Evolutionary conservation across 2,888 invertebrate species (phyloP).

Genomic region (Phortica magna): DNA sequence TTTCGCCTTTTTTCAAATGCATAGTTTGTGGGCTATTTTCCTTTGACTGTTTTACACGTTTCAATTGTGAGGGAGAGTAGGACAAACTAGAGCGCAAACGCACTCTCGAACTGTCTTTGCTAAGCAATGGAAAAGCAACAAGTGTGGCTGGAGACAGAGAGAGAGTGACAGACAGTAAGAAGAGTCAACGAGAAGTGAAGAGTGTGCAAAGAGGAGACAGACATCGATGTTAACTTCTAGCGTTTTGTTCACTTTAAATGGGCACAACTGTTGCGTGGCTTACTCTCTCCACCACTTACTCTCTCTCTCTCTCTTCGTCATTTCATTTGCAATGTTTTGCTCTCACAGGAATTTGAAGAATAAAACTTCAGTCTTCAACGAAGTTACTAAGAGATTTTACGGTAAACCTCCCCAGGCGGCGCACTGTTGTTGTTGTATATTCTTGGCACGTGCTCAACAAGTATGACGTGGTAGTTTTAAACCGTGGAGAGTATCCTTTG

Average conservation of each 20-base stretch:
- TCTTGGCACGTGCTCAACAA: constrained; percentile 12
- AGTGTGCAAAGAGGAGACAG: no score
- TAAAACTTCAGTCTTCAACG: no score
- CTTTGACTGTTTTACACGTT: no score
- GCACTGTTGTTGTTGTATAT: background rate
- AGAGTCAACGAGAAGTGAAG: background rate
- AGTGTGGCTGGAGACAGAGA: background rate
- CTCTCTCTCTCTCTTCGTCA: no score
- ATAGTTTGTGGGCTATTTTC: background rate
- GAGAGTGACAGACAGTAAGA: background rate
- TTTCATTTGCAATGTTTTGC: no score
- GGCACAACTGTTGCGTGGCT: no score
- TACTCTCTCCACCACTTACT: no score
- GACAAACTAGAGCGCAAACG: constrained; percentile 10
- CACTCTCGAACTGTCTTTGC: background rate
- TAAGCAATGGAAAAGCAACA: background rate
- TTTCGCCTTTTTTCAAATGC: background rate
- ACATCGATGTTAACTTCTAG: no score
- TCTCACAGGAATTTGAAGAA: no score
- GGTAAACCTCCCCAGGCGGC: background rate
- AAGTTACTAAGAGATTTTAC: no score
- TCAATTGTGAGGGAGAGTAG: background rate
- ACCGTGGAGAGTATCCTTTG: no score
- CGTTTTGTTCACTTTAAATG: no score
- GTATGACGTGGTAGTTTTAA: background rate